Evolutionary conservation across 2,113 vertebrate species (phyloP), one percentile per base, ranked within the genome.

Genomic region (Petroica traversi): DNA sequence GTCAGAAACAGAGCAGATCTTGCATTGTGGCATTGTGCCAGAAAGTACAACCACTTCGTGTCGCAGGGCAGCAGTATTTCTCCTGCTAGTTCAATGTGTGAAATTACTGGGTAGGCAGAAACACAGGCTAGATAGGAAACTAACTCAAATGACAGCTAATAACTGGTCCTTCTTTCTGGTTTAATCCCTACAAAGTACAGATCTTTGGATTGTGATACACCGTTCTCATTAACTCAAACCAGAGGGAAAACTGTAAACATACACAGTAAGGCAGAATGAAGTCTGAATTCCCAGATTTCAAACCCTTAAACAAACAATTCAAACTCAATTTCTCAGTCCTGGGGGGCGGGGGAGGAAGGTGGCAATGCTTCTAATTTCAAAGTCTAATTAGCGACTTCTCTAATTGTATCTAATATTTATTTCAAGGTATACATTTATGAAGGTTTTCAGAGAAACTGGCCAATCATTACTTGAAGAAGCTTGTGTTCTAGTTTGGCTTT

Each of bases 1-100:
- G 46, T 66, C 55, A 85, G 91, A 74, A 83, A 62, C 25, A 69
- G 48, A 89, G 34, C n/a, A 78, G 68, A 77, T 36, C 72, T 72
- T 36, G 57, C 14, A 29, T 16, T 57, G 48, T 41, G 33, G 41
- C 61, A 46, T 19, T n/a, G 29, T 51, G 80, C 36, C 69, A 79
- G 45, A 41, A 89, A 57, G n/a, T 12, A 19, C 33, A 82, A 48
- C 31, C n/a, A n/a, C 61, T 75, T 19, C 3, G 4, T 31, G 33
- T 11, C 36, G 8, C 58, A 64, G 57, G 49, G 45, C 52, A 93
- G 54, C 28, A 64, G 29, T 33, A 72, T 38, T 86, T 81, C 12
- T 18, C 22, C 11, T 34, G 38, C 52, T 61, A 68, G n/a, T 45
- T 55, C 18, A 0, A 38, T 2, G 19, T 43, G 24, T 51, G 61